Evolutionary conservation across 92 coral and sea anemone species (phyloP).

Genomic region (Actinernus sp.): DNA sequence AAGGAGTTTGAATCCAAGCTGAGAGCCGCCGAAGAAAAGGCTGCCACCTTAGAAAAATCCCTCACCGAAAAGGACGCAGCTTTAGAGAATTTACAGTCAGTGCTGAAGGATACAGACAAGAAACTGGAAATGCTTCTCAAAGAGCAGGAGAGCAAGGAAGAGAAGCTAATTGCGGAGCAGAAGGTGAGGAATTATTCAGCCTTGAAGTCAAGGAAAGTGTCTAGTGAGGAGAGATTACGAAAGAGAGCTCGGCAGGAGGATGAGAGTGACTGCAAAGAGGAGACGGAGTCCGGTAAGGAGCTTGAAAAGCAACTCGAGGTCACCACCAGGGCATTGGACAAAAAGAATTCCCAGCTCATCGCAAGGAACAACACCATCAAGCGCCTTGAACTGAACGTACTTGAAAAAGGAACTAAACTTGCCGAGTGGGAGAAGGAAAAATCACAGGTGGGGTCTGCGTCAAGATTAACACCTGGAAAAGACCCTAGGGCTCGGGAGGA

Average conservation of each 20-base stretch:
- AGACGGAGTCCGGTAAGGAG: constrained; percentile 13
- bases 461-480: constrained; percentile 11
- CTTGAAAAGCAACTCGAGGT: constrained; percentile 85
- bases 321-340: constrained; percentile 87
- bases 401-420: constrained; percentile 53
- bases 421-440: constrained; percentile 43
- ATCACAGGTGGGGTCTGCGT: background rate
- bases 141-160: background rate
- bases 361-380: constrained; percentile 78
- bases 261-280: constrained; percentile 8
- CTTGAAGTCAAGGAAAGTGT: background rate
- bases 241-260: background rate
- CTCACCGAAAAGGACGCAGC: background rate
- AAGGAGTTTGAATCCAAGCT: constrained; percentile 9
- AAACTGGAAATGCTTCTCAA: background rate
- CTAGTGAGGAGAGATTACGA: background rate
- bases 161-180: background rate
- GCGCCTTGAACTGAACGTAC: constrained; percentile 74
- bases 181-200: constrained; percentile 1
- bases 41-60: constrained; percentile 1
- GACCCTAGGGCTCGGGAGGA: constrained; percentile 44
- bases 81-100: background rate
- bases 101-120: too few species aligned
- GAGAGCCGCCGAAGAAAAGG: constrained; percentile 18
- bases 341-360: constrained; percentile 93